Evolutionary conservation across 2,113 vertebrate genomes (phyloP).

Genomic region (Neolamprologus cancellatus): DNA sequence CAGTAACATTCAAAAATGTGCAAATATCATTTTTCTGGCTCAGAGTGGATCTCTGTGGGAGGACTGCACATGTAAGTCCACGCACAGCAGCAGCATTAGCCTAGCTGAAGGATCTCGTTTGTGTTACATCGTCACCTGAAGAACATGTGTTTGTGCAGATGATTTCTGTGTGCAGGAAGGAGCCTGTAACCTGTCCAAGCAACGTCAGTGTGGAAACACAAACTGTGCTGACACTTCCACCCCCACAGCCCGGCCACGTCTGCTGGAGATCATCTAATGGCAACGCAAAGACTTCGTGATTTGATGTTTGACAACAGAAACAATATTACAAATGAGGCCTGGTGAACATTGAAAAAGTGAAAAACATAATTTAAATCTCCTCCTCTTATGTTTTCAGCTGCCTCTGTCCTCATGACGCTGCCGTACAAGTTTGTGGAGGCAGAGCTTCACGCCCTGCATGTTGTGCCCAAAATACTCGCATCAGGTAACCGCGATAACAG

Average conservation of each 20-base stretch:
- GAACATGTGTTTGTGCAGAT: neutral
- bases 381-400: neutral
- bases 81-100: neutral
- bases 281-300: neutral
- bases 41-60: neutral
- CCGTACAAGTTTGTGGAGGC: accelerated
- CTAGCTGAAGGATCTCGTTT: accelerated
- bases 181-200: neutral
- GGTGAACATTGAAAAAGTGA: neutral
- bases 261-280: neutral
- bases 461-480: neutral
- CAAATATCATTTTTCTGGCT: neutral
- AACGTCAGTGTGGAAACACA: neutral
- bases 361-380: neutral
- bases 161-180: neutral
- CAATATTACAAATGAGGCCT: neutral
- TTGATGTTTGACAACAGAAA: neutral
- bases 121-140: neutral
- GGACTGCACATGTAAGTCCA: neutral
- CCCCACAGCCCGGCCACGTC: neutral
- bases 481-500: neutral
- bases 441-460: neutral
- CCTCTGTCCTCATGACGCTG: accelerated
- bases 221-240: neutral
- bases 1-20: neutral